A percentile compares a stretch with the other conserved stretches of the same genome.
Conservation (phyloP, 2,797 vertebrate species). For the Cryptoblepharus egeriae region DNA sequence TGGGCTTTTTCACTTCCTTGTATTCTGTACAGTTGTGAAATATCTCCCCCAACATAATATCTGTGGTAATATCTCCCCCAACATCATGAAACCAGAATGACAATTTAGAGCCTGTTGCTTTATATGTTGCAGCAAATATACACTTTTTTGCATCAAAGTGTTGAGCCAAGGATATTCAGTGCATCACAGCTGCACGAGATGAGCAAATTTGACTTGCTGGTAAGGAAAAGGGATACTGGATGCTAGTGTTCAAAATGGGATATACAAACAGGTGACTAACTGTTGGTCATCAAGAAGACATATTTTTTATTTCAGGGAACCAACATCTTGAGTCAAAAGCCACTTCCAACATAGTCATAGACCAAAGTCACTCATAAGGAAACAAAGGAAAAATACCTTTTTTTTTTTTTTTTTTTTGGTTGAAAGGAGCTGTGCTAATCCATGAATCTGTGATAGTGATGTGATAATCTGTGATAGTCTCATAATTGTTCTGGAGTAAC, state of each 20-base stretch:
- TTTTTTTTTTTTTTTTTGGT: too few relatives aligned
- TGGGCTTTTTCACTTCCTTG: too few relatives aligned
- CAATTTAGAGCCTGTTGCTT: too few relatives aligned
- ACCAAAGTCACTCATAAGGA: neutral
- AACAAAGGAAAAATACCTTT: neutral
- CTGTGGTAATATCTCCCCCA: too few relatives aligned
- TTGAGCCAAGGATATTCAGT: neutral
- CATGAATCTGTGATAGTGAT: neutral
- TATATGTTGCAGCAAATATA: too few relatives aligned
- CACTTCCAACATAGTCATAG: neutral
- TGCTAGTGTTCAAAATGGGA: neutral
- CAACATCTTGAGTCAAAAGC: neutral
- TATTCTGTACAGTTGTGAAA: too few relatives aligned
- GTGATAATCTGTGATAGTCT: too few relatives aligned
- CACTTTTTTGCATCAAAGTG: too few relatives aligned
- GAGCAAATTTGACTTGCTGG: neutral
- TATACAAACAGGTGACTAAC: neutral
- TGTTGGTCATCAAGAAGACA: neutral
- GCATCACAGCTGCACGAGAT: neutral
- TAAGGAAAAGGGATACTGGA: neutral
- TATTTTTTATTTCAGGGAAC: neutral
- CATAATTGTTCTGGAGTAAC: neutral
- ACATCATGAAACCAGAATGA: too few relatives aligned
- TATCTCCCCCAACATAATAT: too few relatives aligned
- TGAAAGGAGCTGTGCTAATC: neutral